Evolutionary conservation across 2,888 invertebrate species (phyloP).

Genomic region (Caenorhabditis sp.): DNA sequence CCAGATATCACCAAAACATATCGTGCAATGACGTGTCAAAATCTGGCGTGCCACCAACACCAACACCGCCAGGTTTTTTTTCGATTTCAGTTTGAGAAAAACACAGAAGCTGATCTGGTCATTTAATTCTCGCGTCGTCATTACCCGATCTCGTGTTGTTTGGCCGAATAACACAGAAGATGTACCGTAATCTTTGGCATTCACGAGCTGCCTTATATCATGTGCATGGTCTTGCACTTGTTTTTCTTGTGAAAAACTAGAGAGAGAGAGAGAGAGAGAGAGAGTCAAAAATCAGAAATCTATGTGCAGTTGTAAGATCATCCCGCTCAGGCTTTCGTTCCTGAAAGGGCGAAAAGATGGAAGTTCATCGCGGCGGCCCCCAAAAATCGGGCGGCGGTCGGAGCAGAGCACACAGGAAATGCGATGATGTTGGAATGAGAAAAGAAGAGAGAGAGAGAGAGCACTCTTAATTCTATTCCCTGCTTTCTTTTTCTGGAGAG

Average conservation of each 20-base stretch:
- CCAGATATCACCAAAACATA: constrained; percentile 25
- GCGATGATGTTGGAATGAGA: constrained; percentile 29
- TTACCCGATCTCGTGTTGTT: no score
- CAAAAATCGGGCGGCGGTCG: constrained; percentile 1
- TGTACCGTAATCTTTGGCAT: constrained; percentile 32
- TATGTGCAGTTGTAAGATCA: no score
- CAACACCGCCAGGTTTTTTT: no score
- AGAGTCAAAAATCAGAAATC: constrained; percentile 36
- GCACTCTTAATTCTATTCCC: constrained; percentile 48
- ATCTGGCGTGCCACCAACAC: no score
- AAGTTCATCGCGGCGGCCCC: constrained; percentile 29
- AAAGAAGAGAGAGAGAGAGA: constrained; percentile 1
- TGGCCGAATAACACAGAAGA: no score
- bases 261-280: no score
- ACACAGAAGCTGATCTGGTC: constrained; percentile 5
- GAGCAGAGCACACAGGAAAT: constrained; percentile 10
- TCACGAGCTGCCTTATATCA: neutral
- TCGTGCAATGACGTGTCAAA: constrained; percentile 6
- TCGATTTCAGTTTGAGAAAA: neutral
- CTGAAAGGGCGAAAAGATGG: no score
- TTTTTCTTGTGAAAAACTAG: no score
- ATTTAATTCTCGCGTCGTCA: no score
- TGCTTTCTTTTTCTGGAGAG: constrained; percentile 4
- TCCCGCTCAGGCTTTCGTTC: no score
- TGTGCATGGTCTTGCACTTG: constrained; percentile 45